Percentiles rank a stretch among this genome's conserved stretches.
Conservation (phyloP, 2,797 vertebrate genomes). For the Thalassophryne amazonica region DNA sequence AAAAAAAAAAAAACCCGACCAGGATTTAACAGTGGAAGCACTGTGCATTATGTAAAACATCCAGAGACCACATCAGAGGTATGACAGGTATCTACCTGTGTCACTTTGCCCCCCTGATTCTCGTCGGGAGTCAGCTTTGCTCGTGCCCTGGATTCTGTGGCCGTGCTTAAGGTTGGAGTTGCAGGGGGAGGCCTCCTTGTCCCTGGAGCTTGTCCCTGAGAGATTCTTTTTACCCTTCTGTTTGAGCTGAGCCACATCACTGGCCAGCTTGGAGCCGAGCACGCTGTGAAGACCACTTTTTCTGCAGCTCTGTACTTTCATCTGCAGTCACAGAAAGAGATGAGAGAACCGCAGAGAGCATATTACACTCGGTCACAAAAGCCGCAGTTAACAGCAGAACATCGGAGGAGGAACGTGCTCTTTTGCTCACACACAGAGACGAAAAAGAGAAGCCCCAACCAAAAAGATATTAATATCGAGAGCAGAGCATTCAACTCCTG, state of each 20-base stretch:
- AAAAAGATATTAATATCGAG: slow-evolving; percentile 54
- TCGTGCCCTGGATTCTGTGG: slow-evolving; percentile 58
- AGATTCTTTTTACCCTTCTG: slow-evolving; percentile 83
- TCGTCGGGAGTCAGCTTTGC: slow-evolving; percentile 76
- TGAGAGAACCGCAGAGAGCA: slow-evolving; percentile 46
- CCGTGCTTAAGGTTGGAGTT: slow-evolving; percentile 69
- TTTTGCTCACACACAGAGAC: slow-evolving; percentile 41
- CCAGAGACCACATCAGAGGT: neutral
- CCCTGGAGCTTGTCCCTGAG: slow-evolving; percentile 74
- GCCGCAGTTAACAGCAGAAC: slow-evolving; percentile 41
- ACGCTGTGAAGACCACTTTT: slow-evolving; percentile 71
- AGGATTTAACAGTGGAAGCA: neutral
- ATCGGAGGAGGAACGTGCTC: slow-evolving; percentile 35
- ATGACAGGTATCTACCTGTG: slow-evolving; percentile 66
- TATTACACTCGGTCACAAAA: slow-evolving; percentile 50
- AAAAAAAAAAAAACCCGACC: neutral
- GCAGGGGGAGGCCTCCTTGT: slow-evolving; percentile 76
- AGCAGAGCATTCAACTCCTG: slow-evolving; percentile 49
- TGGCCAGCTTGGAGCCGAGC: slow-evolving; percentile 73
- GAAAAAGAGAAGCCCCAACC: slow-evolving; percentile 36
- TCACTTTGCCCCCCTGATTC: slow-evolving; percentile 74
- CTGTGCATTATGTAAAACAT: neutral
- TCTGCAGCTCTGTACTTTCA: slow-evolving; percentile 82
- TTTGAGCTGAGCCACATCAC: slow-evolving; percentile 83
- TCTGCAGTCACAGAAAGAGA: slow-evolving; percentile 71